A percentile compares a stretch with the other conserved stretches of the same genome.
Evolutionary conservation across 2,113 vertebrate species (phyloP).

Genomic region (Daubentonia madagascariensis): DNA sequence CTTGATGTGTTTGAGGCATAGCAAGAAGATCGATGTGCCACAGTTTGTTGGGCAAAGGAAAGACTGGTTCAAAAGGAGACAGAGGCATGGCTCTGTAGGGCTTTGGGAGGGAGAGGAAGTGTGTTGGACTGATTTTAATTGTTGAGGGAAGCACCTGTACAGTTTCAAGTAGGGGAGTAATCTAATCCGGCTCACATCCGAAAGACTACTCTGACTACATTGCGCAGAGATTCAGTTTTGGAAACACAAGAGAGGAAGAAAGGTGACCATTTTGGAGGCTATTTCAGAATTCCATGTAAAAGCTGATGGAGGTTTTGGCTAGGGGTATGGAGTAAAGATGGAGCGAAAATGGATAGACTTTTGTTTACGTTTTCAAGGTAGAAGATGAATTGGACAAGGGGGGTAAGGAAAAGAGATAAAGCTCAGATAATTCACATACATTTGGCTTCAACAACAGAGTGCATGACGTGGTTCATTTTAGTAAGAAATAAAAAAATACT

Average conservation of each 20-base stretch:
- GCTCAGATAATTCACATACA: neutral
- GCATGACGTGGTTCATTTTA: neutral
- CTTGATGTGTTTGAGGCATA: neutral
- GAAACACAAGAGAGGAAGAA: neutral
- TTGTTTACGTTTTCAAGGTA: neutral
- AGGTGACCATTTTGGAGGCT: neutral
- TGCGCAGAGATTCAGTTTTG: neutral
- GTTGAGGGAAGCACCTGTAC: neutral
- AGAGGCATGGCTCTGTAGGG: accelerated
- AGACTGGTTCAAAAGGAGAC: neutral
- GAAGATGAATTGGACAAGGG: neutral
- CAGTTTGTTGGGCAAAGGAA: too few relatives aligned
- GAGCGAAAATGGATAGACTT: neutral
- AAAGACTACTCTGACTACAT: neutral
- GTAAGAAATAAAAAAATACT: neutral
- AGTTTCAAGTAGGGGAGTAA: neutral
- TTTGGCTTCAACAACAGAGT: neutral
- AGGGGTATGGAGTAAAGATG: neutral
- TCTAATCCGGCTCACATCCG: neutral
- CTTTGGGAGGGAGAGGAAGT: neutral
- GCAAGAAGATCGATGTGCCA: accelerated
- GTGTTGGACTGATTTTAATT: neutral
- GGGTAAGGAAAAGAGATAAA: neutral
- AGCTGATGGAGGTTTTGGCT: neutral
- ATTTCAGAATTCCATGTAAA: neutral